A percentile compares a stretch with the other conserved stretches of the same genome.
Evolutionary conservation across 2,888 invertebrate genomes (phyloP).

Genomic region (Philhelius pedissequus): DNA sequence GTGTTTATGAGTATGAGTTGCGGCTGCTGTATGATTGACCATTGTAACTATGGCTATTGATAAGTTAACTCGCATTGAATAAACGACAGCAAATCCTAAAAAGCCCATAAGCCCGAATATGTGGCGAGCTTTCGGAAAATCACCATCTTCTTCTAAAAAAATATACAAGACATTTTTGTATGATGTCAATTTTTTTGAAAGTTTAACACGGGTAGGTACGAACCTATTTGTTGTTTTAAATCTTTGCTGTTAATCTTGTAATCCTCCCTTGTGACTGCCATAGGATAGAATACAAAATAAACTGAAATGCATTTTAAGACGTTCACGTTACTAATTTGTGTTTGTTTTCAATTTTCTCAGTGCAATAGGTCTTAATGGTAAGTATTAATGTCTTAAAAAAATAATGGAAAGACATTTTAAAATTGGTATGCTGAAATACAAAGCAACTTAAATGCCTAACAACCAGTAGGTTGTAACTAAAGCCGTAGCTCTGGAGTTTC

Average conservation of each 20-base stretch:
- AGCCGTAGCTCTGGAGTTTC: too few relatives aligned
- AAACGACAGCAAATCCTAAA: constrained; percentile 92
- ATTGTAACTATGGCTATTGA: constrained; percentile 97
- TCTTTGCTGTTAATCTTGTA: background rate
- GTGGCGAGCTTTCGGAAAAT: constrained; percentile 83
- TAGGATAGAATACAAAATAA: background rate
- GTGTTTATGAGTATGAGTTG: constrained; percentile 81
- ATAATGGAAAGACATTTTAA: too few relatives aligned
- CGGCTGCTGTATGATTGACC: constrained; percentile 90
- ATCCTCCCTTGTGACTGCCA: background rate
- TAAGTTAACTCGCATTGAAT: constrained; percentile 93
- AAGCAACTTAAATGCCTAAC: too few relatives aligned
- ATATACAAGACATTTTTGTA: background rate
- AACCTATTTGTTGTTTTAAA: background rate
- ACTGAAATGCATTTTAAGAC: background rate
- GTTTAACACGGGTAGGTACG: too few relatives aligned
- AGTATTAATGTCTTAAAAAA: background rate
- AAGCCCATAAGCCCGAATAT: constrained; percentile 91
- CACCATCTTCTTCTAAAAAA: constrained; percentile 67
- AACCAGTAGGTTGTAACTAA: too few relatives aligned
- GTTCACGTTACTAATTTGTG: background rate
- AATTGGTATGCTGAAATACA: too few relatives aligned
- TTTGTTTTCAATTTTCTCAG: background rate
- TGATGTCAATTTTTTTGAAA: background rate
- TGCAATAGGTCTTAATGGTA: background rate